These are phyloP conservation scores for Hippasteria phrygiana DNA, from an alignment of 53 echinoderm and acorn worm species.

Conservation along the genomic window DNA sequence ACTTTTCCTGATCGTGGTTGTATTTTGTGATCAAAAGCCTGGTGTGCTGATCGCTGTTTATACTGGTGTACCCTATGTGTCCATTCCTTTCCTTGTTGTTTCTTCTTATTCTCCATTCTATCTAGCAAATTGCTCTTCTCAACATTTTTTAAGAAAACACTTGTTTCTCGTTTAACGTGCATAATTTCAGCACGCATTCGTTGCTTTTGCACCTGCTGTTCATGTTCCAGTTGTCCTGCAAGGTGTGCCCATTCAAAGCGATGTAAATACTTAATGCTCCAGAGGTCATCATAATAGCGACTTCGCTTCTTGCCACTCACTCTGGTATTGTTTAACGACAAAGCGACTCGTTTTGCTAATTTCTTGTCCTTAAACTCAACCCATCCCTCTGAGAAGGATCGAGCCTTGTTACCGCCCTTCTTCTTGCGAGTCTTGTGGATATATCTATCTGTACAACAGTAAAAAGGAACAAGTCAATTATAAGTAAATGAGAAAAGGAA, in stretches of 20 bases:
- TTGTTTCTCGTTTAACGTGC: constrained; percentile 90
- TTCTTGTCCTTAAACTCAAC: constrained; percentile 94
- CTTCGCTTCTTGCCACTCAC: constrained; percentile 84
- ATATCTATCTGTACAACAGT: constrained; percentile 73
- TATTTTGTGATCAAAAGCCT: not conserved
- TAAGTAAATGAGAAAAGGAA: too few species aligned
- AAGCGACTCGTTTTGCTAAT: constrained; percentile 87
- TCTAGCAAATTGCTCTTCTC: constrained; percentile 81
- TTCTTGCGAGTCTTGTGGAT: constrained; percentile 75
- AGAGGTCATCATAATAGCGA: constrained; percentile 89
- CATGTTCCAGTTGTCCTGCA: constrained; percentile 84
- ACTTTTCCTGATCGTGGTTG: constrained; percentile 77
- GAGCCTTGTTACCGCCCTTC: constrained; percentile 74
- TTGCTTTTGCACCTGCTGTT: constrained; percentile 87
- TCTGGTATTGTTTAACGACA: constrained; percentile 89
- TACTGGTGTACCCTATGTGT: constrained; percentile 65
- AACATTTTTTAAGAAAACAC: constrained; percentile 80
- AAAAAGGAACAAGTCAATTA: too few species aligned
- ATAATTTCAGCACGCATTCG: constrained; percentile 85
- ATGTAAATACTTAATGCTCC: constrained; percentile 91
- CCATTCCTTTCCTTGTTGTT: constrained; percentile 87
- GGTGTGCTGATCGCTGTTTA: constrained; percentile 75
- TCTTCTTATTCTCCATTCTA: constrained; percentile 79
- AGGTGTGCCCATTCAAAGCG: constrained; percentile 94
- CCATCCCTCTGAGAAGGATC: constrained; percentile 86